These are phyloP conservation scores for Ammodramus savannarum DNA, from an alignment of 2,113 vertebrate species.

Conservation along the genomic window DNA sequence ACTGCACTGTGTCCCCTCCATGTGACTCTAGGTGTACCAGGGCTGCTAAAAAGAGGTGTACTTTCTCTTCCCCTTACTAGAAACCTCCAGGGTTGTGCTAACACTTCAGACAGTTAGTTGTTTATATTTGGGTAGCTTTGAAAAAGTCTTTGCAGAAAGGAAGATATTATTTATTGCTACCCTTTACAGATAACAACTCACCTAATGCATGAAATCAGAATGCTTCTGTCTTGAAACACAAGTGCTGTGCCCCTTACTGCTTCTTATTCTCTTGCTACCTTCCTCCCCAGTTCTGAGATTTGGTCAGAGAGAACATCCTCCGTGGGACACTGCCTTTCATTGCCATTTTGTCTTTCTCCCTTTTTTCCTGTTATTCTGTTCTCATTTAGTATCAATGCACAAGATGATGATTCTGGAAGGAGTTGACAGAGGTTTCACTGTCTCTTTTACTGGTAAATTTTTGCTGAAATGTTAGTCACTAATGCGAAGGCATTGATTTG, in stretches of 20 bases:
- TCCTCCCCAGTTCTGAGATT: neutral
- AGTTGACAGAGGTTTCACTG: neutral
- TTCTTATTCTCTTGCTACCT: neutral
- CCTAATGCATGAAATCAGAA: neutral
- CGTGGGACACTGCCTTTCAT: neutral
- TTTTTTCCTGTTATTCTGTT: neutral
- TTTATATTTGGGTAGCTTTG: neutral
- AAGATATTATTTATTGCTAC: neutral
- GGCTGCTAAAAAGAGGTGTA: neutral
- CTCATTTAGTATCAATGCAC: neutral
- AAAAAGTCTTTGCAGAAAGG: neutral
- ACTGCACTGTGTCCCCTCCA: fast-evolving
- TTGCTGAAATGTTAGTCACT: neutral
- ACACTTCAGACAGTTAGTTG: neutral
- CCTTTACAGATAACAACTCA: neutral
- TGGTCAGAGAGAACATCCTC: neutral
- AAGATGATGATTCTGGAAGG: neutral
- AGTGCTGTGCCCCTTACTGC: neutral
- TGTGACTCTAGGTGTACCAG: neutral
- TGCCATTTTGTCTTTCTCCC: neutral
- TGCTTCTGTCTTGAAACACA: neutral
- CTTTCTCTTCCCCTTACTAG: neutral
- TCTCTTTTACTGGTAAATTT: neutral
- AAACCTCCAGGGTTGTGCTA: neutral
- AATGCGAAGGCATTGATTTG: neutral